Percentiles rank a stretch among this genome's conserved stretches.
These are phyloP conservation scores for Hoplodrina blanda DNA, from an alignment of 2,888 invertebrate species.

Conservation along the genomic window DNA sequence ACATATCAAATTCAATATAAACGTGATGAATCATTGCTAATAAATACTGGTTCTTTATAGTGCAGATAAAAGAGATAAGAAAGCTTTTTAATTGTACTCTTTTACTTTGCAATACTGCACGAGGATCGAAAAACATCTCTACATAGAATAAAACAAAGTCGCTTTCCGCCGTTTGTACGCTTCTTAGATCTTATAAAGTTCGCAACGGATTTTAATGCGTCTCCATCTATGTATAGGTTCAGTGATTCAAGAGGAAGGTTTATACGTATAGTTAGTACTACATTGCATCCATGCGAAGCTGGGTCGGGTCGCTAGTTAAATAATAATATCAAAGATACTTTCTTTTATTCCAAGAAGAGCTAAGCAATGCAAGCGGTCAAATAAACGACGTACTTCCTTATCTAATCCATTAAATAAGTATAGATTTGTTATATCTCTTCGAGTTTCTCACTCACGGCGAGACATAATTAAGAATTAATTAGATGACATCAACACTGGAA, in stretches of 20 bases:
- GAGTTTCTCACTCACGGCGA: slow-evolving; percentile 5
- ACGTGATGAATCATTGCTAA: slow-evolving; percentile 7
- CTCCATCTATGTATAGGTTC: too few species aligned
- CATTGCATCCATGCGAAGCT: too few species aligned
- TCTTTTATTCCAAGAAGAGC: neutral
- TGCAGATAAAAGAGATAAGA: neutral
- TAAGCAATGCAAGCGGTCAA: neutral
- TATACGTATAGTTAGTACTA: too few species aligned
- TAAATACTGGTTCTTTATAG: neutral
- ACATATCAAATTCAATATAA: slow-evolving; percentile 17
- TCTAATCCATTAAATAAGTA: neutral
- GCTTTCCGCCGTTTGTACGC: too few species aligned
- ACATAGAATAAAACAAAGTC: too few species aligned
- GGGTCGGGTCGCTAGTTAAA: too few species aligned
- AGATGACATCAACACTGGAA: slow-evolving; percentile 33
- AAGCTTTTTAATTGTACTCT: neutral
- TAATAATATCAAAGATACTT: neutral
- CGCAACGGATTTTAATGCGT: too few species aligned
- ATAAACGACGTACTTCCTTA: neutral
- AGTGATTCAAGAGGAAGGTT: too few species aligned
- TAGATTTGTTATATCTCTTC: neutral
- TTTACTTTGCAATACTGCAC: too few species aligned
- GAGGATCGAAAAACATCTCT: too few species aligned
- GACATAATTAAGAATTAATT: slow-evolving; percentile 25
- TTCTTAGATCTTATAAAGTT: too few species aligned